Base-by-base conservation (phyloP, 2,113 vertebrate species). In the Tylochromis polylepis region DNA sequence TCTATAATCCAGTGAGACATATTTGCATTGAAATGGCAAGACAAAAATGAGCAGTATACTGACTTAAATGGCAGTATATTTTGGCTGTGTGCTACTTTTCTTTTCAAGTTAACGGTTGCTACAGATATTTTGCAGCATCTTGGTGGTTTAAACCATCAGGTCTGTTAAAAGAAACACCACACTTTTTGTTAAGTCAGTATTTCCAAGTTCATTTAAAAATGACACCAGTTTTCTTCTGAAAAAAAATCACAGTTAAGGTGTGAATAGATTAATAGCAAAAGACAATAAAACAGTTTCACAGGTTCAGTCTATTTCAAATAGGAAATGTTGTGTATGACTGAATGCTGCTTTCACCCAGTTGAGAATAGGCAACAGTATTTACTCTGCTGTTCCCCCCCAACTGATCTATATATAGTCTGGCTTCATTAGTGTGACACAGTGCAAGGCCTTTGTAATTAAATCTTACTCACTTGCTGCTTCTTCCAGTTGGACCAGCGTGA, bases 401-500 rank as follows among this genome's bases (percentile, higher is more conserved):
- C 59, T 43, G 79, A 15, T 89, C 91, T 92, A 90, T 92, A 84
- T 92, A 85, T 92, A 93, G 87, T 72, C 87, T 8, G 62, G 58
- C 65, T 93, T 93, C 91, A 92, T 94, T 92, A 90, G 89, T 67
- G 90, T 90, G 92, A 89, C 91, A 93, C 84, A 91, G 87, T 90
- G 79, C 94, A 91, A 82, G 85, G 88, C 82, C 87, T 85, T 87
- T 92, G 86, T 93, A 93, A 93, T 95, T 91, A 93, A 91, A 93
- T 92, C 89, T 83, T 78, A 91, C 85, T 88, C 89, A 87, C 75
- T 91, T 53, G 67, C 79, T 77, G 34, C 87, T 93, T 53, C 90
- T 82, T 92, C 91, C 89, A 88, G 85, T 92, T 20, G 82, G 70
- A 72, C n/a, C 85, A 27, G 82, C 59, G 2, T 89, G 43, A 94